Percentiles rank a stretch among this genome's conserved stretches.
phyloP scores from a whole-genome alignment of 92 coral and sea anemone genomes.

The Palythoa grandis region DNA sequence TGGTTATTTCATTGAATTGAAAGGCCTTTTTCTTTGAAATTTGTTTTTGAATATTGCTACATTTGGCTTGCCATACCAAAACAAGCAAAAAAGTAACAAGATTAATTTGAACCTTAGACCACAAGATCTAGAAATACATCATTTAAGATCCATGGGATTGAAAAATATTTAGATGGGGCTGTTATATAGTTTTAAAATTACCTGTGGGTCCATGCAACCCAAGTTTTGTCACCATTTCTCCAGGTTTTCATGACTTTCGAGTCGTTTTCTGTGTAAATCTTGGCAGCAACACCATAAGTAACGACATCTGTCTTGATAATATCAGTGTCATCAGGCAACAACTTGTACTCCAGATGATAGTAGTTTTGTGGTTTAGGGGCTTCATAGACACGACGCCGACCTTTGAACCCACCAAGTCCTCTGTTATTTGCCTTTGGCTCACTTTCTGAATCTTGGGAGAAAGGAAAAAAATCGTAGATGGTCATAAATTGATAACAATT shows the following conservation, averaged over 20 bases:
- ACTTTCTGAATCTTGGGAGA: conserved; percentile 46
- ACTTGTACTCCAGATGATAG: conserved; percentile 89
- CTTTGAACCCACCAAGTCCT: conserved; percentile 70
- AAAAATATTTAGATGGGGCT: too few relatives aligned
- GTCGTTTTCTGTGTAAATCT: conserved; percentile 90
- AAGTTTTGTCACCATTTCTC: conserved; percentile 83
- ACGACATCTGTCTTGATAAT: conserved; percentile 94
- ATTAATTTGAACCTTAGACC: too few relatives aligned
- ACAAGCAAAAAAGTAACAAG: too few relatives aligned
- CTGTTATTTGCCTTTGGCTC: conserved; percentile 72
- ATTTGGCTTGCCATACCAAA: too few relatives aligned
- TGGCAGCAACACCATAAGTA: conserved; percentile 96
- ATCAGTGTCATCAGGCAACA: conserved; percentile 84
- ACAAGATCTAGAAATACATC: too few relatives aligned
- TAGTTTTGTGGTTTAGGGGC: conserved; percentile 96
- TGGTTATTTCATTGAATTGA: too few relatives aligned
- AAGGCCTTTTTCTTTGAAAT: too few relatives aligned
- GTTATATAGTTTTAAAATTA: conserved; percentile 10
- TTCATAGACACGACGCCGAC: conserved; percentile 77
- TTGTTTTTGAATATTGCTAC: too few relatives aligned
- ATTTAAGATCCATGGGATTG: too few relatives aligned
- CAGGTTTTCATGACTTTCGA: conserved; percentile 95
- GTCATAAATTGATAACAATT: not conserved
- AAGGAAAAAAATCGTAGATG: not conserved
- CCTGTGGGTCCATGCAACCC: conserved; percentile 99